Evolutionary conservation across 2,113 vertebrate species (phyloP).

Genomic region (Pipa parva): DNA sequence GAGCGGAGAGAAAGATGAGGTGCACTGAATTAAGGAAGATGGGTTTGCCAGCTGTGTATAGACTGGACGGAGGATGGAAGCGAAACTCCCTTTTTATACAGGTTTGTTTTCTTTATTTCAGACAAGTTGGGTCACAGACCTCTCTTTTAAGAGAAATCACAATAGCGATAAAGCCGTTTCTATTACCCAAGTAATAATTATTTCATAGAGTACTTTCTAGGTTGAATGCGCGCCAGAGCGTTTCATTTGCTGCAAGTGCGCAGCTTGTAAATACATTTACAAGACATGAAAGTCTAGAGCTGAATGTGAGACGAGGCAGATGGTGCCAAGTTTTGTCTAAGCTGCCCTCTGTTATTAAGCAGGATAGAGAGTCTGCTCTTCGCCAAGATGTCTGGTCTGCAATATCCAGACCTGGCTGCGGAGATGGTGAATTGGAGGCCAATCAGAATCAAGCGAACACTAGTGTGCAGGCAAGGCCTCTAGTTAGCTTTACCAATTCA

Average conservation of each 20-base stretch:
- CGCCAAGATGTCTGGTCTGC: neutral
- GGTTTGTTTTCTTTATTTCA: neutral
- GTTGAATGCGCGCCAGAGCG: constrained; percentile 7
- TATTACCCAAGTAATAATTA: constrained; percentile 9
- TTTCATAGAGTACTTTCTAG: constrained; percentile 1
- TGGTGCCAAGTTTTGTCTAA: constrained; percentile 4
- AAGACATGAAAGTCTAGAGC: constrained; percentile 22
- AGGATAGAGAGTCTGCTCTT: neutral
- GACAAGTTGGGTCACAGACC: neutral
- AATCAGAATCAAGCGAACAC: neutral
- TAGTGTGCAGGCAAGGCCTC: neutral
- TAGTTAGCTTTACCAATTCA: too few relatives aligned
- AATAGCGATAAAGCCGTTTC: constrained; percentile 4
- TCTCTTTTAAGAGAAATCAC: neutral
- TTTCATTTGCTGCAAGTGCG: neutral
- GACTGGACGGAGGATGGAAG: neutral
- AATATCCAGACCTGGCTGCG: neutral
- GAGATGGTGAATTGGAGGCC: neutral
- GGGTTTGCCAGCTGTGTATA: neutral
- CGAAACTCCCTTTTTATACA: neutral
- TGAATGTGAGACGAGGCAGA: neutral
- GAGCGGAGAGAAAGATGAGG: neutral
- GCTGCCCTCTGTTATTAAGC: constrained; percentile 8
- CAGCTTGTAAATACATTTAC: constrained; percentile 36
- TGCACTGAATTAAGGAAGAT: neutral